Evolutionary conservation across 2,888 invertebrate genomes (phyloP), one percentile per base, ranked within the genome.

Genomic region (Chrysodeixis includens): DNA sequence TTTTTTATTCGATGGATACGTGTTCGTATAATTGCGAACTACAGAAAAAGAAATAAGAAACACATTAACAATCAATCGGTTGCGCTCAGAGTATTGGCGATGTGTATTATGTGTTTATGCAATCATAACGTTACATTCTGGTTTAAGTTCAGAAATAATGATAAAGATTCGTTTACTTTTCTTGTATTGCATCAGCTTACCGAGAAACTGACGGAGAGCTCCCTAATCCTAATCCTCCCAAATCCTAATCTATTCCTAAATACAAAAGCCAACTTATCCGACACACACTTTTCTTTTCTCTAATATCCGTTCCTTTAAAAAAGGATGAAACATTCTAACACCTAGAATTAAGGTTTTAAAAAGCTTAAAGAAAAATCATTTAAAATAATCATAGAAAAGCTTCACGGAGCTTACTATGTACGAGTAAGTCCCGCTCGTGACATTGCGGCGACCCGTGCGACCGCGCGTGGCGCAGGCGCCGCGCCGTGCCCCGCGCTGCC

Each of bases 401-500:
- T 58, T 60, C 62, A 78, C 64, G n/a, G n/a, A n/a, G n/a, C n/a
- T n/a, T n/a, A n/a, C n/a, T n/a, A n/a, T n/a, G n/a, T n/a, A n/a
- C n/a, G n/a, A n/a, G n/a, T n/a, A n/a, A n/a, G n/a, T n/a, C 26
- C 26, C 26, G 26, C 74, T 76, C 58, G 64, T 68, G 76, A 72
- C 77, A 81, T 79, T 80, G 75, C 73, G 74, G 40, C 40, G 40
- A 40, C 40, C 40, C 78, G 81, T 78, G 85, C 77, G 82, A 83
- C 82, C 79, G 74, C 44, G 59, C 65, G 71, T 62, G 67, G 32
- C 74, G 62, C 59, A 49, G 61, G 74, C 78, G 75, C 74, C 74
- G 69, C 63, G 74, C 46, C 62, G 62, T 26, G 26, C 26, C 3
- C 26, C 26, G 26, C 6, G 26, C 26, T 26, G 26, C 75, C 72